Evolutionary conservation across 2,888 invertebrate species (phyloP), one percentile per base, ranked within the genome.

Genomic region (Laothoe populi): DNA sequence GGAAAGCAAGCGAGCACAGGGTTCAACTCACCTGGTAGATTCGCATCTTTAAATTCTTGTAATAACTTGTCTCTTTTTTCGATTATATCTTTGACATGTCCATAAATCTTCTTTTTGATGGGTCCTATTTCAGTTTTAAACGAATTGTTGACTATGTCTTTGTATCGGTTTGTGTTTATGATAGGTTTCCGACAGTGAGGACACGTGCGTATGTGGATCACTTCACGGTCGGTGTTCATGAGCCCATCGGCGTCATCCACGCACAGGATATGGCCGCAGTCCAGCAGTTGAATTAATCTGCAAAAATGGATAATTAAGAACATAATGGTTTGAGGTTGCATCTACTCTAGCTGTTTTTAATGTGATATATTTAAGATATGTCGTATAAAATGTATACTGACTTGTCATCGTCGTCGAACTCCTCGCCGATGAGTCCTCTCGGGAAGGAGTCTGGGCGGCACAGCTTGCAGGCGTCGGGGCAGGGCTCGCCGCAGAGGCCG

Each of bases 401-500:
- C 92, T 82, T 88, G 53, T 94, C 94, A 68, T 93, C 90, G 1
- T 90, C 89, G 7, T 94, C 94, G 64, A 78, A 82, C 4, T 74
- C 71, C 63, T 89, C 83, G 16, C 85, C 88, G 45, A 86, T 73
- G 74, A 90, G 86, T 73, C 83, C 88, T 0, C 71, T 79, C 42
- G 91, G 90, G 75, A 94, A 89, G 65, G 84, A 71, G 8, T 92
- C 92, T n/a, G 88, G 86, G 64, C 93, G 72, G 84, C 96, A 96
- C 16, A 77, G 57, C 26, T 89, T 82, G 84, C 96, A 96, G 60
- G 94, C 72, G 38, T 81, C 81, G 16, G 95, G 95, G 80, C 96
- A 96, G 10, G 90, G 90, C 81, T 96, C 96, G n/a, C 95, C 95
- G 85, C 96, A 96, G 59, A 95, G 92, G 13, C 96, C 96, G 75